Evolutionary conservation across 2,888 invertebrate species (phyloP).

Genomic region (Venustoraphidia nigricollis): DNA sequence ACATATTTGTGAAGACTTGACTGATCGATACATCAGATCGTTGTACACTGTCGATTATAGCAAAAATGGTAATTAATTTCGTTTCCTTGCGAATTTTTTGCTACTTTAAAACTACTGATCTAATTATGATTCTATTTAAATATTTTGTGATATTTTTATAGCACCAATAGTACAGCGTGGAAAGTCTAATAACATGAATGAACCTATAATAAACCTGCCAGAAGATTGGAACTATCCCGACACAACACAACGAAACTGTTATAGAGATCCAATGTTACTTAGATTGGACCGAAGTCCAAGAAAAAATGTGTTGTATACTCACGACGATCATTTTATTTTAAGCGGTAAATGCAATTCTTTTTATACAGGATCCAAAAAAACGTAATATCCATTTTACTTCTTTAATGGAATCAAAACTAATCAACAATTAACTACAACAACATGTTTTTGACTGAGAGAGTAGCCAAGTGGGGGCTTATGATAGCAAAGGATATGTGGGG

Average conservation of each 20-base stretch:
- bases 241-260: constrained; percentile 8
- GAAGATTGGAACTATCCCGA: constrained; percentile 8
- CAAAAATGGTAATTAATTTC: too few relatives aligned
- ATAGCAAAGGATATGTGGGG: too few relatives aligned
- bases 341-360: neutral
- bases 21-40: too few relatives aligned
- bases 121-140: neutral
- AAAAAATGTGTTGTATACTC: neutral
- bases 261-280: constrained; percentile 9
- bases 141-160: constrained; percentile 2
- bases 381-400: too few relatives aligned
- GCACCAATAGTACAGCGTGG: constrained; percentile 5
- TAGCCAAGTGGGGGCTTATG: neutral
- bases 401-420: too few relatives aligned
- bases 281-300: neutral
- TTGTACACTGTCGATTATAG: too few relatives aligned
- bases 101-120: too few relatives aligned
- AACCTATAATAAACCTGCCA: constrained; percentile 5
- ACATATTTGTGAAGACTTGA: too few relatives aligned
- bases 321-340: neutral
- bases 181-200: constrained; percentile 2
- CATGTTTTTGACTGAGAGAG: neutral
- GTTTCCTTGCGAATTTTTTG: too few relatives aligned
- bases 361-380: neutral
- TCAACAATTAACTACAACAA: too few relatives aligned